A percentile compares a stretch with the other conserved stretches of the same genome.
phyloP scores from a whole-genome alignment of 2,888 invertebrate genomes.

The Tuta absoluta region DNA sequence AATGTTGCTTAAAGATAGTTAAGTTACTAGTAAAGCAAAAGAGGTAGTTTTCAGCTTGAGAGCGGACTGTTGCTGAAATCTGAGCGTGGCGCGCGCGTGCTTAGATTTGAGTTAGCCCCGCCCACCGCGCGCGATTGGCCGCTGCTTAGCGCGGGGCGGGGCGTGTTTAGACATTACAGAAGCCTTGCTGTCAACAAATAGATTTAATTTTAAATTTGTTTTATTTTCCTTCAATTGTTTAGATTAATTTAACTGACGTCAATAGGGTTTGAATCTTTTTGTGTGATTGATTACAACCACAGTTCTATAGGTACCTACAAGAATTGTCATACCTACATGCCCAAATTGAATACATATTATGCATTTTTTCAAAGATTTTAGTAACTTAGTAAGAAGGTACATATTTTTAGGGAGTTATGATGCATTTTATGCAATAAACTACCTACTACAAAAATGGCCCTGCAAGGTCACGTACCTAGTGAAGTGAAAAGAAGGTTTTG shows the following conservation, averaged over 20 bases:
- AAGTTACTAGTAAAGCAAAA: too few species aligned
- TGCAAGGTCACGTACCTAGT: too few species aligned
- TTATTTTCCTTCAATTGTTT: background rate
- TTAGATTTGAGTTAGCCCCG: slow-evolving; percentile 71
- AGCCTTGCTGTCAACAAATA: slow-evolving; percentile 54
- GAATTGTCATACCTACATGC: too few species aligned
- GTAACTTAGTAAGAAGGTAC: too few species aligned
- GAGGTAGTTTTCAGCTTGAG: background rate
- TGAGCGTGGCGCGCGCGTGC: slow-evolving; percentile 35
- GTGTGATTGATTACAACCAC: background rate
- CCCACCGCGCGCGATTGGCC: slow-evolving; percentile 71
- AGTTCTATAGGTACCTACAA: too few species aligned
- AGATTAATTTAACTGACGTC: background rate
- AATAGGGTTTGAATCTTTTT: background rate
- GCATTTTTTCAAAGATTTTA: background rate
- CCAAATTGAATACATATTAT: background rate
- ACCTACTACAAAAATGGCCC: too few species aligned
- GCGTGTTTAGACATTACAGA: slow-evolving; percentile 74
- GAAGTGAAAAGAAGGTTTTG: too few species aligned
- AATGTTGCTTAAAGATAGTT: too few species aligned
- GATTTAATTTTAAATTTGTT: slow-evolving; percentile 38
- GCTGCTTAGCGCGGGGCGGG: slow-evolving; percentile 68
- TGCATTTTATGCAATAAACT: background rate
- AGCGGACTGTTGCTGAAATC: slow-evolving; percentile 17
- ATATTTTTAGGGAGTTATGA: background rate